Evolutionary conservation across 2,113 vertebrate genomes (phyloP).

Genomic region (Columbina picui): DNA sequence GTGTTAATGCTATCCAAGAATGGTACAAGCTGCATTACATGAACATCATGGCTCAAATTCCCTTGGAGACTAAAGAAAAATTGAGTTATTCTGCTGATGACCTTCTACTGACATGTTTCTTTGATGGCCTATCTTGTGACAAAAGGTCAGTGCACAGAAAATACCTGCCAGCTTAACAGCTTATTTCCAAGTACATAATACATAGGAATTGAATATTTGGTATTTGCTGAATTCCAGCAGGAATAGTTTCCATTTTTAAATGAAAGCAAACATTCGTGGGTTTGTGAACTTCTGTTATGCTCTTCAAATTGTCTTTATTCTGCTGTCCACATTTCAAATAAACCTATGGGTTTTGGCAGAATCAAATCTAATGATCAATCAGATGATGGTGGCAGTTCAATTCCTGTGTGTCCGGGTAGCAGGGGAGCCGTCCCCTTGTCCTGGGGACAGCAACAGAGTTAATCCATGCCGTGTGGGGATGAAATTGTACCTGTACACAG

Average conservation of each 20-base stretch:
- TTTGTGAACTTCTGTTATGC: not conserved
- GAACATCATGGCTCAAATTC: slow-evolving; percentile 85
- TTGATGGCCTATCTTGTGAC: slow-evolving; percentile 81
- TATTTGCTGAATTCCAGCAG: not conserved
- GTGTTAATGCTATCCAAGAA: slow-evolving; percentile 82
- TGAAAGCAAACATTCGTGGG: not conserved
- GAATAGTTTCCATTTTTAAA: not conserved
- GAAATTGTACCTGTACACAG: accelerated
- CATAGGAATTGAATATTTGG: not conserved
- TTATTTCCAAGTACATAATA: not conserved
- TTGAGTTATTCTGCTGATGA: slow-evolving; percentile 82
- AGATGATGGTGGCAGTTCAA: not conserved
- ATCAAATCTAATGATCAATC: not conserved
- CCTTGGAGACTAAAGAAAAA: slow-evolving; percentile 77
- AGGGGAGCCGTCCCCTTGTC: not conserved
- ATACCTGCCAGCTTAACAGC: not conserved
- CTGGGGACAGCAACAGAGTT: not conserved
- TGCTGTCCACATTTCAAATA: not conserved
- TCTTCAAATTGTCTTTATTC: not conserved
- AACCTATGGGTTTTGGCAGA: not conserved
- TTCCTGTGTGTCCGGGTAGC: not conserved
- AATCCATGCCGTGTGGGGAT: not conserved
- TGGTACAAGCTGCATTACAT: slow-evolving; percentile 87
- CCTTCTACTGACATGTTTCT: slow-evolving; percentile 80
- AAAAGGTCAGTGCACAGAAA: slow-evolving; percentile 73